Evolutionary conservation across 2,888 invertebrate species (phyloP).

Genomic region (Hermodice carunculata): DNA sequence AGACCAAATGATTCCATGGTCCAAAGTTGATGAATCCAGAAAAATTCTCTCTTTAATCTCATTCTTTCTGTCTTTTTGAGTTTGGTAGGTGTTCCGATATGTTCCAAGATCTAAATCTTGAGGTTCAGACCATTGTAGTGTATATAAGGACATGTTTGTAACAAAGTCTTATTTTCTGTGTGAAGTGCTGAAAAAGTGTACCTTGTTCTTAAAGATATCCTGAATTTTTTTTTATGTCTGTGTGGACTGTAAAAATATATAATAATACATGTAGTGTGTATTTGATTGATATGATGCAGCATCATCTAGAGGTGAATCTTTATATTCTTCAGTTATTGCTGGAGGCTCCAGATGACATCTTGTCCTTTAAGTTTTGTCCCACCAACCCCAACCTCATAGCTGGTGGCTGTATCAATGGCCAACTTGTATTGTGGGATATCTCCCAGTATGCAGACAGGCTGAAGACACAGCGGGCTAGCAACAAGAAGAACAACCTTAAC

Average conservation of each 20-base stretch:
- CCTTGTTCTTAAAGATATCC: neutral
- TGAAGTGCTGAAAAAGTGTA: no score
- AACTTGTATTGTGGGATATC: conserved; percentile 70
- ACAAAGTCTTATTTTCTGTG: no score
- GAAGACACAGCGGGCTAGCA: conserved; percentile 59
- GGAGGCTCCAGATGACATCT: conserved; percentile 69
- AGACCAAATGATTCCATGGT: no score
- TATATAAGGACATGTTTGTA: no score
- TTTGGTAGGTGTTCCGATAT: no score
- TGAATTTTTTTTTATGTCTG: neutral
- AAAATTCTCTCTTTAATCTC: no score
- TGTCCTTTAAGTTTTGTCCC: conserved; percentile 68
- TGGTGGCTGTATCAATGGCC: conserved; percentile 70
- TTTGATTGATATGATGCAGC: neutral
- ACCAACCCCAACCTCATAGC: conserved; percentile 67
- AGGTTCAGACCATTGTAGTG: no score
- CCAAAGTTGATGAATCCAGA: no score
- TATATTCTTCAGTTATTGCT: conserved; percentile 67
- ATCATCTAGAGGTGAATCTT: no score
- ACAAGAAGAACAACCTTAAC: conserved; percentile 52
- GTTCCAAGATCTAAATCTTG: no score
- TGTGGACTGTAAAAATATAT: neutral
- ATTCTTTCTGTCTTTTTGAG: no score
- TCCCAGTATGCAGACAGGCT: conserved; percentile 63
- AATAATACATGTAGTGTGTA: neutral